phyloP scores from a whole-genome alignment of 1,140 invertebrate species.

The Drosophila sulfurigaster region DNA sequence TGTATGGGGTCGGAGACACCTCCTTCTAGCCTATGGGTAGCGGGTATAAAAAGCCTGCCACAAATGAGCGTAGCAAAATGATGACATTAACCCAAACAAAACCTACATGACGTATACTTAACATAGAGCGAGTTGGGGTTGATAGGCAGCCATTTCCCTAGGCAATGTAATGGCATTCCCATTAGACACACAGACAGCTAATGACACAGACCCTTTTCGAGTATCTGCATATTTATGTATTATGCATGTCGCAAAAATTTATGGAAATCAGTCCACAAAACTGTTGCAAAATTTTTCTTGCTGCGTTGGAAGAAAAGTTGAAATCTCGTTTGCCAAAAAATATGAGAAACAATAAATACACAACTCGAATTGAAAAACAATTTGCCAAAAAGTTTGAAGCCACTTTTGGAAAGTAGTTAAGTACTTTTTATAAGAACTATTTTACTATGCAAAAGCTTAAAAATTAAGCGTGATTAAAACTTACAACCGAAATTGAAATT shows the following conservation, averaged over 20 bases:
- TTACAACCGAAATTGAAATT: background rate
- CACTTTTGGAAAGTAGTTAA: too few species aligned
- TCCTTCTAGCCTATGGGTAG: too few species aligned
- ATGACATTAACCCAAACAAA: slow-evolving; percentile 36
- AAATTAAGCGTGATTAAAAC: too few species aligned
- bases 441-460: background rate
- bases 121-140: background rate
- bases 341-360: too few species aligned
- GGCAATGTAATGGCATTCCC: slow-evolving; percentile 11
- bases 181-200: slow-evolving; percentile 29
- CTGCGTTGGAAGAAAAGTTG: background rate
- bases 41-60: background rate
- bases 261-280: slow-evolving; percentile 31
- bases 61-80: slow-evolving; percentile 28
- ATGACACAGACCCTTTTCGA: slow-evolving; percentile 31
- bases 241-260: slow-evolving; percentile 1
- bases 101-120: background rate
- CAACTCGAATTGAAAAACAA: slow-evolving; percentile 25
- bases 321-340: too few species aligned
- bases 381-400: background rate
- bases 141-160: background rate
- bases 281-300: slow-evolving; percentile 22
- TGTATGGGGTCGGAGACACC: too few species aligned
- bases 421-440: too few species aligned
- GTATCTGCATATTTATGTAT: slow-evolving; percentile 15